Base-by-base conservation (phyloP, 2,113 vertebrate species). In the Myotis brandtii region DNA sequence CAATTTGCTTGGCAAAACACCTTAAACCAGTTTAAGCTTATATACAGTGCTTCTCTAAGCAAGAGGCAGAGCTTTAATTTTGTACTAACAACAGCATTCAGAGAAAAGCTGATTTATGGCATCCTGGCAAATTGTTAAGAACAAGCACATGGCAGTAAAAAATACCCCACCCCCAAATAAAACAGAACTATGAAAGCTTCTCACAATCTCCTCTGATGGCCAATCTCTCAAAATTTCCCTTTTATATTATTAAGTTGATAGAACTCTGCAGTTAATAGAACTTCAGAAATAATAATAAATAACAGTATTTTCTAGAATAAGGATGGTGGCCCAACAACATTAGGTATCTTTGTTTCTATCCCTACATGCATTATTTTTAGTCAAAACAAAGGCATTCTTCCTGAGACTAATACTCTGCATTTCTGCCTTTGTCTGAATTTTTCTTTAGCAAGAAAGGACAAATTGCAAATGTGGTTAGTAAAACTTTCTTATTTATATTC, bases 401-500 rank as follows among this genome's bases (percentile, higher is more conserved):
- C 40, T 46, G 11, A 70, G 40, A 10, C 5, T 67, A 75, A n/a
- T 5, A 67, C 66, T 76, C 25, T 72, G 0, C 52, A 54, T 67
- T 48, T 90, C 86, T 88, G 6, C 66, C 13, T 52, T 9, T 93
- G 6, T 70, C 27, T 87, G 52, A 81, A 43, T 16, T 79, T 93
- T 94, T 92, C 72, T 77, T 82, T 8, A 59, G 40, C 21, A 81
- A 70, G 8, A 89, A 69, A 16, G 95, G 37, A 52, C 70, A 87
- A 76, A 94, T 52, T 95, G 7, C 40, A 86, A 79, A 32, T 67
- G 21, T 56, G 32, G 84, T 81, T 87, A 83, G 21, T 80, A 54
- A 85, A 97, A 91, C n/a, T 85, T 95, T 83, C 17, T 81, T 94
- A 34, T 81, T 89, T 84, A 43, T 85, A 82, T 46, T 10, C 25